Base-by-base conservation (phyloP, 2,888 invertebrate species). In the Drosophila kuntzei region DNA sequence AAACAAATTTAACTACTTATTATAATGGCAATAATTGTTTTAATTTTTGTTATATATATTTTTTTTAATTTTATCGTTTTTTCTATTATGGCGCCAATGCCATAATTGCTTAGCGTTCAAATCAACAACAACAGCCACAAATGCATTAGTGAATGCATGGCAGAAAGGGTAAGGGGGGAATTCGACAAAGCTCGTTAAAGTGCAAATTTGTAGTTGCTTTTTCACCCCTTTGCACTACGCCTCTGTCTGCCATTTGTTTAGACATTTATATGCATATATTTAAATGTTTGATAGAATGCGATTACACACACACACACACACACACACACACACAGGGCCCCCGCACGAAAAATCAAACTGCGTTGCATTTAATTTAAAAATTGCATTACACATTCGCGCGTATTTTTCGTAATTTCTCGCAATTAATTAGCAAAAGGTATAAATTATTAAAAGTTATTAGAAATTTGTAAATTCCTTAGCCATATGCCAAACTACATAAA, bases 261-360 rank as follows among this genome's bases (percentile, higher is more conserved):
- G 29, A n/a, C 11, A 41, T 20, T 18, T 20, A 29, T n/a, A 41
- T 29, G 4, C 22, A 36, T 14, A 16, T 29, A 59, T 9, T 43
- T 36, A 20, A 51, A 53, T 63, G 51, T 76, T 61, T 61, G 49
- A 62, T 66, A 58, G 57, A 59, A 46, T 70, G 32, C 46, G 60
- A 71, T 60, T 60, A 32, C 27, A 43, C 20, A 41, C 39, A 51
- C 39, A 39, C 14, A 20, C 49, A 36, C 29, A 62, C 18, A 58
- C 7, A 41, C 11, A 14, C 14, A 39, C 7, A 22, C 9, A 18
- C 25, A 6, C 36, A 16, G 7, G 41, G 22, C 51, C 37, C 44
- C 41, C 46, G 36, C 43, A 32, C 22, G 14, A 47, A 29, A 63
- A n/a, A 41, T 27, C 16, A 9, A 59, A 74, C 27, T 67, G 41